Percentiles rank a stretch among this genome's conserved stretches.
phyloP scores from a whole-genome alignment of 1,140 invertebrate species.

The Cheumatopsyche charites region DNA sequence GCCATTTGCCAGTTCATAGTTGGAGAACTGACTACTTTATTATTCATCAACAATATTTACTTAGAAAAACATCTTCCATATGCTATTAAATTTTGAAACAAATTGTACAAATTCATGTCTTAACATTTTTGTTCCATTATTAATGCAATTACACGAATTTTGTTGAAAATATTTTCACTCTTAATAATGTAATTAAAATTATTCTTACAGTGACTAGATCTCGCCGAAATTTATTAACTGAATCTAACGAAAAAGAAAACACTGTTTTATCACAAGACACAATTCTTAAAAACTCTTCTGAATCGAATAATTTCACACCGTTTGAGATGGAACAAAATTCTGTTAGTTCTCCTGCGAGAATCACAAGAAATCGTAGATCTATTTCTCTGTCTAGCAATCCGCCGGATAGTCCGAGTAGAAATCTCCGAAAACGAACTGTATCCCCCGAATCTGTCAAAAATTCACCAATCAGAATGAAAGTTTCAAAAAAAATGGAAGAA shows the following conservation, averaged over 20 bases:
- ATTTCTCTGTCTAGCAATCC: slow-evolving; percentile 22
- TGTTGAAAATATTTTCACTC: too few species aligned
- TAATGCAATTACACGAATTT: too few species aligned
- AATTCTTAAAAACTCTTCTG: neutral
- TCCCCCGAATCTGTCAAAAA: slow-evolving; percentile 21
- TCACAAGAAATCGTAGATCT: slow-evolving; percentile 29
- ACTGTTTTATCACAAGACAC: neutral
- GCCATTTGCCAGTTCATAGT: too few species aligned
- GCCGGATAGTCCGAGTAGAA: slow-evolving; percentile 26
- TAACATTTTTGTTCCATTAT: too few species aligned
- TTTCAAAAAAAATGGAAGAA: neutral
- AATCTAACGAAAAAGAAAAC: slow-evolving; percentile 17
- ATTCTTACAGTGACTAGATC: slow-evolving; percentile 32
- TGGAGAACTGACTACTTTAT: too few species aligned
- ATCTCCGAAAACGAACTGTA: slow-evolving; percentile 1
- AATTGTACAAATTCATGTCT: too few species aligned
- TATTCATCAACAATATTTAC: too few species aligned
- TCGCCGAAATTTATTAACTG: neutral
- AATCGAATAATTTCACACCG: neutral
- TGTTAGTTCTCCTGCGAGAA: slow-evolving; percentile 15
- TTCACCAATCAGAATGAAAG: neutral
- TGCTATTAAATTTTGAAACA: too few species aligned
- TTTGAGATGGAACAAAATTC: neutral
- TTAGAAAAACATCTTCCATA: too few species aligned
- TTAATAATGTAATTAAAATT: neutral